These are phyloP conservation scores for Sialia sialis DNA, from an alignment of 2,113 vertebrate species.

Conservation along the genomic window DNA sequence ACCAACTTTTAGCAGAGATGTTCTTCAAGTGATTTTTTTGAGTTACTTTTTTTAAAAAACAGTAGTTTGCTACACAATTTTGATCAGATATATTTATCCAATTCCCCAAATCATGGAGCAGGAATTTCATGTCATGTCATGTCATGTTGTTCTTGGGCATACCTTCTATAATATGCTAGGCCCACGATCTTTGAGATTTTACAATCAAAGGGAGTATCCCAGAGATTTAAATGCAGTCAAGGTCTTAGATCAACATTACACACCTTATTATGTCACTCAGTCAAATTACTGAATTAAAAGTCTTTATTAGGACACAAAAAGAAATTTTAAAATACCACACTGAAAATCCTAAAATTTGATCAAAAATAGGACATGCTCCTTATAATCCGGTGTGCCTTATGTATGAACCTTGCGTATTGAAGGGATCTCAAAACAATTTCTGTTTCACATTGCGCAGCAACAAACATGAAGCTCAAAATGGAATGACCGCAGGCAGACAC, in stretches of 20 bases:
- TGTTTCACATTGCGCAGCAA: no score
- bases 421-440: no score
- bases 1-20: rapidly evolving
- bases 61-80: neutral
- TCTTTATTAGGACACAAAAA: neutral
- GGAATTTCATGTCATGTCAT: neutral
- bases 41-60: neutral
- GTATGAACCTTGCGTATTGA: no score
- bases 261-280: neutral
- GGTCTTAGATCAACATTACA: neutral
- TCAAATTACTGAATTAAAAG: neutral
- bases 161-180: neutral
- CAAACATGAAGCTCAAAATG: no score
- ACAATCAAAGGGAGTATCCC: neutral
- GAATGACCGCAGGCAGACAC: no score
- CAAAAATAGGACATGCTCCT: no score
- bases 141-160: neutral
- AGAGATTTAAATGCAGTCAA: neutral
- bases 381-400: no score
- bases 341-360: no score
- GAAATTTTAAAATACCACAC: neutral
- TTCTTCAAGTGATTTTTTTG: neutral
- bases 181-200: neutral
- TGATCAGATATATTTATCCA: neutral
- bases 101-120: neutral